Base-by-base conservation (phyloP, 2,888 invertebrate genomes). In the Chrysomela aeneicollis region DNA sequence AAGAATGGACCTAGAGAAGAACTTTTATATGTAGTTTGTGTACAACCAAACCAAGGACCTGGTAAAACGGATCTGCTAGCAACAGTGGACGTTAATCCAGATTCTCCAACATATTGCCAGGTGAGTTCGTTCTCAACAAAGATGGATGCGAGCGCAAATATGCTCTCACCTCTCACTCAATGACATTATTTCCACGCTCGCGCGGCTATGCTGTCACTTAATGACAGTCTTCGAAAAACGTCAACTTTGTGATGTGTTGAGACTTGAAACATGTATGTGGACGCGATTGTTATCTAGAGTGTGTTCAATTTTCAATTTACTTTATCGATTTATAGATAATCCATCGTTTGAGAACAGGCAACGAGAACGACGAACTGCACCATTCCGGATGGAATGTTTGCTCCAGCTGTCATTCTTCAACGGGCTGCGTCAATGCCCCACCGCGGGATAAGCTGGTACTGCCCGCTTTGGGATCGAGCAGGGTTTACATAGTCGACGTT, bases 381-480 rank as follows among this genome's bases (percentile, higher is more conserved):
- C 98, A 98, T 80, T 91, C 92, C 47, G 98, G 98, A 0, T 98
- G 98, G 98, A 98, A 98, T 80, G 90, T 95, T 0, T 98, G 98
- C 81, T 95, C 96, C 72, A 97, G 97, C 81, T 98, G 97, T 81
- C 88, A 92, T 80, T 78, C 81, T 46, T 73, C 78, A 37, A 77
- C 82, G 67, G 81, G 83, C 0, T 79, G 82, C 61, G 74, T 74
- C 53, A 69, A 71, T 42, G 80, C 84, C 0, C 83, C 88, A 4
- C 87, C 86, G 63, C 86, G 98, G 19, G 88, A 95, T 79, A 90
- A 92, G 49, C 83, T 98, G 37, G 88, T 98, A 5, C 79, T 97
- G 66, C 97, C 98, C 0, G 87, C 90, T 57, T 78, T 98, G 9
- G 88, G 90, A 70, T 93, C 95, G 0, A 89, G 92, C 78, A 88